Conservation (phyloP, 2,797 vertebrate genomes). For the Brachyalestes nurse region DNA sequence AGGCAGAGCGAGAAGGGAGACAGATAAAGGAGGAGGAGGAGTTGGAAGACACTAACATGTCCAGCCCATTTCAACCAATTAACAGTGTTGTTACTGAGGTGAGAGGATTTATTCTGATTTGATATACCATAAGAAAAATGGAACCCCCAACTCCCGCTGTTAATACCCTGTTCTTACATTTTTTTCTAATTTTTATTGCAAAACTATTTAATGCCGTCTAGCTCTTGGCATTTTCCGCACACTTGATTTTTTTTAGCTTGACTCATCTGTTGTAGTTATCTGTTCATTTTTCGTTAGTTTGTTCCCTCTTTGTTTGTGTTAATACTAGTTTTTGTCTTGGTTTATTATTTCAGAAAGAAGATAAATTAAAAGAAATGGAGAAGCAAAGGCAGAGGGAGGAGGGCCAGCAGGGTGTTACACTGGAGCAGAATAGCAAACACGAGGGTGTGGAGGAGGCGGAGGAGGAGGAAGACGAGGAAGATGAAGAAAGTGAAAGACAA, state of each 20-base stretch:
- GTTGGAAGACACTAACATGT: slow-evolving; percentile 70
- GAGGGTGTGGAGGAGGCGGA: slow-evolving; percentile 69
- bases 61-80: slow-evolving; percentile 92
- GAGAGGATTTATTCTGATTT: slow-evolving; percentile 8
- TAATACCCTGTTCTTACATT: too few species aligned
- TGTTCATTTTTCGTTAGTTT: not conserved
- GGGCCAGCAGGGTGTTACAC: not conserved
- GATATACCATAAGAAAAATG: not conserved
- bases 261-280: not conserved
- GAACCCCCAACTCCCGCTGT: too few species aligned
- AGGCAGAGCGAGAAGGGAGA: slow-evolving; percentile 76
- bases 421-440: slow-evolving; percentile 57
- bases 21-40: slow-evolving; percentile 74
- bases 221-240: too few species aligned
- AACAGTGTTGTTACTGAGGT: slow-evolving; percentile 84
- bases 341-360: slow-evolving; percentile 80
- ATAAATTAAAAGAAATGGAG: slow-evolving; percentile 79
- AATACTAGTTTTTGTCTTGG: not conserved
- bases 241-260: not conserved
- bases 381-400: slow-evolving; percentile 66
- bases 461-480: slow-evolving; percentile 69
- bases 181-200: too few species aligned
- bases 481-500: slow-evolving; percentile 73
- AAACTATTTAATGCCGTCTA: too few species aligned
- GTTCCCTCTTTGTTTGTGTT: not conserved